Percentiles rank a stretch among this genome's conserved stretches.
These are phyloP conservation scores for Scarus forsteni DNA, from an alignment of 2,797 vertebrate genomes.

Conservation along the genomic window DNA sequence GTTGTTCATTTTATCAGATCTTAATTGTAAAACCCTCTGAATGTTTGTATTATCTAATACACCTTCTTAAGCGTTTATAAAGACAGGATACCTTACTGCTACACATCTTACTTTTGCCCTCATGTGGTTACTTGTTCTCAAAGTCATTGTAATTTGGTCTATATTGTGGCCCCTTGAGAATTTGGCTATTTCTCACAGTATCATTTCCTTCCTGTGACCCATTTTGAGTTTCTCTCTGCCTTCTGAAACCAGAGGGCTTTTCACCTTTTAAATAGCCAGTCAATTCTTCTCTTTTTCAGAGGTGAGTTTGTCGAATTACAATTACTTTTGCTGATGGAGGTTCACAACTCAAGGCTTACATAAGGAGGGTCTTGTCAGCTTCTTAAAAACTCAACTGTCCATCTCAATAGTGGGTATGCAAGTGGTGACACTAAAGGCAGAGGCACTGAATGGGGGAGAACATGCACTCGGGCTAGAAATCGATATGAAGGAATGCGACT, in stretches of 20 bases:
- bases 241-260: conserved; percentile 7
- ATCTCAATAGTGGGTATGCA: background rate
- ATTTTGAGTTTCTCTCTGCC: conserved; percentile 25
- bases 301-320: conserved; percentile 12
- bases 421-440: no score
- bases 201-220: conserved; percentile 4
- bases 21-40: conserved; percentile 7
- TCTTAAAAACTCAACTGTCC: background rate
- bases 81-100: background rate
- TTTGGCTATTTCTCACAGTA: conserved; percentile 17
- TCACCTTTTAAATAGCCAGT: background rate
- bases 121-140: conserved; percentile 15
- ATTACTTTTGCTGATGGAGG: background rate
- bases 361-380: background rate
- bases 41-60: background rate
- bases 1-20: background rate
- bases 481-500: no score
- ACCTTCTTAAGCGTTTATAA: background rate
- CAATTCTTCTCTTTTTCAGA: background rate
- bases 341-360: background rate
- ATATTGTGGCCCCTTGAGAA: conserved; percentile 22
- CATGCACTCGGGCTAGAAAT: no score
- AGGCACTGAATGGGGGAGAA: no score
- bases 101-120: conserved; percentile 4
- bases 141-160: conserved; percentile 26